Base-by-base conservation (phyloP, 2,888 invertebrate species). In the Oxyscelio sp. region DNA sequence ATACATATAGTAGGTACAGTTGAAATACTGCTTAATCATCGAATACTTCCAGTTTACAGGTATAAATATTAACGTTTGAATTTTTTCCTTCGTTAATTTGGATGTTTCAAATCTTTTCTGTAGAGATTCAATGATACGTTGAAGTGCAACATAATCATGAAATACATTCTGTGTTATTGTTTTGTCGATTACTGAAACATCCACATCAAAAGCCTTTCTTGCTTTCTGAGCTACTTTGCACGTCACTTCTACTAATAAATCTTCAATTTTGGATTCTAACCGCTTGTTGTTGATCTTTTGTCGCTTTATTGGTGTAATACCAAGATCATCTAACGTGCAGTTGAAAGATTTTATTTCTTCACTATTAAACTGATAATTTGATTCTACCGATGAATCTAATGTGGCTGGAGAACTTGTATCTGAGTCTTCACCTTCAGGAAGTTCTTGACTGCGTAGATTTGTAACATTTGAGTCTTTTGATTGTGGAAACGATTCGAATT, bases 281-380 rank as follows among this genome's bases (percentile, higher is more conserved):
- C 48, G 27, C 24, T 31, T 31, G 11, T 48, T 17, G 0, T n/a
- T 21, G 13, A 71, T 5, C 19, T 59, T 71, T 15, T 21, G 58
- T 48, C 58, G 58, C 22, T 71, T 71, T 22, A 71, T 0, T 5
- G 58, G 48, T 17, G 58, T 58, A 59, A 71, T 45, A 19, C 54
- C 56, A 11, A 70, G 31, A 56, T 19, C 17, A 24, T 24, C 34
- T 40, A 70, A 56, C 1, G 15, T 17, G 27, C 56, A 5, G 54
- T 70, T 56, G 19, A 70, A 56, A 27, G 17, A 11, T 54, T 70
- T 56, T 19, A 56, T 0, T 27, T 70, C 70, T 70, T 70, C 56
- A 70, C 70, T 70, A 27, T 52, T 54, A n/a, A n/a, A n/a, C n/a
- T n/a, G n/a, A n/a, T n/a, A n/a, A n/a, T n/a, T n/a, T n/a, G n/a